These are phyloP conservation scores for Hypena proboscidalis DNA, from an alignment of 2,888 invertebrate species.

Conservation along the genomic window DNA sequence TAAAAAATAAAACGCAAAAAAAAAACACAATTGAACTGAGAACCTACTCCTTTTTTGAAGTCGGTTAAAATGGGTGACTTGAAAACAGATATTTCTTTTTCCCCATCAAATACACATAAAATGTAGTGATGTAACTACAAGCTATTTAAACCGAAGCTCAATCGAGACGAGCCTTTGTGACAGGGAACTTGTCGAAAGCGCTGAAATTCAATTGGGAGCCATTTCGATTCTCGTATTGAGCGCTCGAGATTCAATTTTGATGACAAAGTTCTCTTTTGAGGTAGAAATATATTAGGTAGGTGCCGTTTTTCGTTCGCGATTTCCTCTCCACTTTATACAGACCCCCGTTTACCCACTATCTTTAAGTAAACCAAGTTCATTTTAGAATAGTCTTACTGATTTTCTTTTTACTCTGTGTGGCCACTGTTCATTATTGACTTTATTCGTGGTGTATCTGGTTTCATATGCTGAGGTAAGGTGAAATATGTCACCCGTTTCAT, in stretches of 20 bases:
- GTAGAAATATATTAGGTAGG: conserved; percentile 46
- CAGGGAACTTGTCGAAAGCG: conserved; percentile 42
- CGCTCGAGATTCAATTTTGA: conserved; percentile 45
- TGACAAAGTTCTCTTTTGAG: conserved; percentile 50
- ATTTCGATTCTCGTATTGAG: conserved; percentile 52
- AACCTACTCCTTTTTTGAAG: too few species aligned
- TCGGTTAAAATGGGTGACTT: neutral
- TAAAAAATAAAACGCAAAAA: too few species aligned
- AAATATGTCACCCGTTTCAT: conserved; percentile 2
- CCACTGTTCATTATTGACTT: conserved; percentile 42
- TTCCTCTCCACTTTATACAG: conserved; percentile 27
- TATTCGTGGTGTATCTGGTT: conserved; percentile 37
- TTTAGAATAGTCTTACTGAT: conserved; percentile 16
- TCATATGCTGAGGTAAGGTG: conserved; percentile 3
- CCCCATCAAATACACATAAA: conserved; percentile 19
- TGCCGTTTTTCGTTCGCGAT: conserved; percentile 36
- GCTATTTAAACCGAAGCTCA: conserved; percentile 21
- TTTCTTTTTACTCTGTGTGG: conserved; percentile 29
- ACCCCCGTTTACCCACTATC: neutral
- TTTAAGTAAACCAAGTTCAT: conserved; percentile 4
- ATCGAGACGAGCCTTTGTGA: conserved; percentile 37
- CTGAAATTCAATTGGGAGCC: conserved; percentile 51
- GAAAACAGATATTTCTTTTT: neutral
- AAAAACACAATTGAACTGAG: too few species aligned
- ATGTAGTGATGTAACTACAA: conserved; percentile 22